Evolutionary conservation across 2,888 invertebrate genomes (phyloP), one percentile per base, ranked within the genome.

Genomic region (Carterocephalus palaemon): DNA sequence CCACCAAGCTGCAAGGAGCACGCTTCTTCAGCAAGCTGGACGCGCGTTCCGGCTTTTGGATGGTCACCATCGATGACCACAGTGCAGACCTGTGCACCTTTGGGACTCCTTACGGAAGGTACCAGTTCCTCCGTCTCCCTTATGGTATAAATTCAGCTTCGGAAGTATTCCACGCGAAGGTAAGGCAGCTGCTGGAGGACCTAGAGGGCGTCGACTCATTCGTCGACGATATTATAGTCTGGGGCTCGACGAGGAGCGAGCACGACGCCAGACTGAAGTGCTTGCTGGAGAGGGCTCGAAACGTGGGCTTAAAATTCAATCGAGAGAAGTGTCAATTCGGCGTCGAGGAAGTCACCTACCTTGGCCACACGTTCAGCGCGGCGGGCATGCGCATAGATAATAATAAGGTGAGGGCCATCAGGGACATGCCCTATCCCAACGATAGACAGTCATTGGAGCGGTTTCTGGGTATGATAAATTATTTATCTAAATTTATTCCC

Each of bases 101-200:
- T 20, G 46, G 34, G 10, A 52, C 52, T 22, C 52, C 41, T 3
- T 52, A 29, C 37, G 47, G 51, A 0, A 22, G 54, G 4, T 54
- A 54, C 19, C 46, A 32, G 38, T 52, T 41, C 26, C 17, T 46
- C 16, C 16, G 52, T 20, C 38, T 57, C n/a, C 55, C 57, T 4
- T 58, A 40, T 26, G 51, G 56, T 4, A 49, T 58, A 3, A 52
- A 51, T 41, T 47, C 48, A 1, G 40, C 46, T 10, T 15, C 46
- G 2, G 58, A 56, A 49, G 46, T 53, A 13, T 52, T 54, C 10
- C 47, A 49, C n/a, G n/a, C n/a, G n/a, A n/a, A n/a, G n/a, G n/a
- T n/a, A n/a, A n/a, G n/a, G n/a, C n/a, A n/a, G n/a, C n/a, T n/a
- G n/a, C n/a, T n/a, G n/a, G n/a, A n/a, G n/a, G n/a, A n/a, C n/a